A percentile compares a stretch with the other conserved stretches of the same genome.
Conservation (phyloP, 2,888 invertebrate species). For the Ophioninae sp. region DNA sequence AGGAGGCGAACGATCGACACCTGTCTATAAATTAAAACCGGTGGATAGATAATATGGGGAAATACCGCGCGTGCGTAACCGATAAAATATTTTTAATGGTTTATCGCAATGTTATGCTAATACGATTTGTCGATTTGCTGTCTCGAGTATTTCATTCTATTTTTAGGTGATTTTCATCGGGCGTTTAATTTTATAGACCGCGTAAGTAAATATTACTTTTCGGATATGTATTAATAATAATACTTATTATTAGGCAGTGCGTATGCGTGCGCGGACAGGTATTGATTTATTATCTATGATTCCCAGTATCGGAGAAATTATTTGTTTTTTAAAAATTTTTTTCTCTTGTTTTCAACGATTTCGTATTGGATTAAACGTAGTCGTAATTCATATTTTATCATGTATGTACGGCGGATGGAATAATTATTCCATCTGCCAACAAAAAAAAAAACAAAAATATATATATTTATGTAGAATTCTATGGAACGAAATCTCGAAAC, state of each 20-base stretch:
- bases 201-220: not conserved
- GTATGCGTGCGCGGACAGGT: too few relatives aligned
- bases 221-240: not conserved
- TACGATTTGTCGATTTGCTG: not conserved
- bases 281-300: not conserved
- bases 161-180: not conserved
- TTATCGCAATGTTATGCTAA: not conserved
- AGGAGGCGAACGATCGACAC: not conserved
- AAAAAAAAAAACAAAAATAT: too few relatives aligned
- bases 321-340: not conserved
- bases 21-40: not conserved
- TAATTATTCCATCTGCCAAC: too few relatives aligned
- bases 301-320: not conserved
- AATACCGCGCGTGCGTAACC: not conserved
- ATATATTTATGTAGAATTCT: too few relatives aligned
- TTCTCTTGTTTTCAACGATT: too few relatives aligned
- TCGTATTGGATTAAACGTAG: too few relatives aligned
- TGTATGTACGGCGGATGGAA: too few relatives aligned
- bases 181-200: not conserved
- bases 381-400: too few relatives aligned
- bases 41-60: not conserved
- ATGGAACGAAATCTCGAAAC: too few relatives aligned
- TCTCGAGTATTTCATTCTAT: not conserved
- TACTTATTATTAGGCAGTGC: too few relatives aligned
- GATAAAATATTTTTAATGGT: not conserved